phyloP scores from a whole-genome alignment of 1,140 invertebrate genomes.

The Wasmannia auropunctata region DNA sequence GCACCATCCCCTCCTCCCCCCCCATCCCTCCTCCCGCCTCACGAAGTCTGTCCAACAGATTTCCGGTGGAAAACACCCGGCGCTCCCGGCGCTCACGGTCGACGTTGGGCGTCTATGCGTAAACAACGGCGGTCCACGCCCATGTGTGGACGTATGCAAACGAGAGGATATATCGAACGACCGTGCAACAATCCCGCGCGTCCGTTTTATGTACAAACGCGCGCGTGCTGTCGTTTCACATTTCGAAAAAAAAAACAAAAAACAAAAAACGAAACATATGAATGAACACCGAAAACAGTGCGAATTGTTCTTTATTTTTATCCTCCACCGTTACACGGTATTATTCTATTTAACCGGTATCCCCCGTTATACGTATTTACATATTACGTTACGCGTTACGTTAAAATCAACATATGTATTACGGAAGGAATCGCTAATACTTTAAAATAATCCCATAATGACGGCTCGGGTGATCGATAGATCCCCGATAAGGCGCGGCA shows the following conservation, averaged over 20 bases:
- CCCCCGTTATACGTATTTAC: too few species aligned
- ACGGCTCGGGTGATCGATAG: not conserved
- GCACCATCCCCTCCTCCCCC: too few species aligned
- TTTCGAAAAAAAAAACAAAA: too few species aligned
- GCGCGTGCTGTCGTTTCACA: not conserved
- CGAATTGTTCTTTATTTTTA: conserved; percentile 10
- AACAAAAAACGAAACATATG: not conserved
- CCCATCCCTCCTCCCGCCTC: too few species aligned
- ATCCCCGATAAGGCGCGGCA: conserved; percentile 8
- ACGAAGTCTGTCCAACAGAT: conserved; percentile 20
- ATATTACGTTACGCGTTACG: not conserved
- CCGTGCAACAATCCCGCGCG: not conserved
- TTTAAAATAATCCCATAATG: not conserved
- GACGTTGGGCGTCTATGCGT: not conserved
- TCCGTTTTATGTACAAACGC: not conserved
- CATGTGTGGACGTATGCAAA: conserved; percentile 1
- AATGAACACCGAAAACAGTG: not conserved
- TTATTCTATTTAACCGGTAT: not conserved
- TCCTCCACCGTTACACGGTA: not conserved
- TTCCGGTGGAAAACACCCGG: conserved; percentile 44
- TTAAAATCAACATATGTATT: not conserved
- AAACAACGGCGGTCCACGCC: conserved; percentile 25
- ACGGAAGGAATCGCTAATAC: not conserved
- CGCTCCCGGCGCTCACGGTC: not conserved
- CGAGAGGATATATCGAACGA: not conserved